Percentiles rank a stretch among this genome's conserved stretches.
Evolutionary conservation across 2,797 vertebrate species (phyloP).

Genomic region (Macropus fuliginosus): DNA sequence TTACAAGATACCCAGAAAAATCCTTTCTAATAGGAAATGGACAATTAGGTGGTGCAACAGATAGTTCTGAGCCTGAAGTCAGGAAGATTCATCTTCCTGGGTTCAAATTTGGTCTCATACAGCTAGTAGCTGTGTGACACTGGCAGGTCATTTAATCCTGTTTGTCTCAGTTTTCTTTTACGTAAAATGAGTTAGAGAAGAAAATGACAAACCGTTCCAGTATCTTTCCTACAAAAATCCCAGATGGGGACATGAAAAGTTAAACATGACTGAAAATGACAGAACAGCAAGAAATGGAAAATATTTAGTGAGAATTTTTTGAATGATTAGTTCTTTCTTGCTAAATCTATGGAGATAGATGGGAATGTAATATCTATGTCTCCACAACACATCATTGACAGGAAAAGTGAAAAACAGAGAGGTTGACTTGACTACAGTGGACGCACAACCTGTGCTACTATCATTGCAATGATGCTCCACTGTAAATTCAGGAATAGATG

Average conservation of each 20-base stretch:
- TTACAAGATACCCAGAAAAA: not conserved
- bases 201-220: not conserved
- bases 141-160: not conserved
- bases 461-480: not conserved
- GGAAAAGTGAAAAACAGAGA: not conserved
- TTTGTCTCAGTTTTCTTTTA: not conserved
- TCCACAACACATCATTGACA: not conserved
- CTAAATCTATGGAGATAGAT: not conserved
- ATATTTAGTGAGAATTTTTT: not conserved
- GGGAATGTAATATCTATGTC: not conserved
- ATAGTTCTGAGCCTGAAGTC: not conserved
- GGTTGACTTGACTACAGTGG: not conserved
- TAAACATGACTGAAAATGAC: not conserved
- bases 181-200: not conserved
- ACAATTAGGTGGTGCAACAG: not conserved
- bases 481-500: not conserved
- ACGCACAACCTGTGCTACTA: not conserved
- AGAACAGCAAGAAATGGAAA: not conserved
- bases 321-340: not conserved
- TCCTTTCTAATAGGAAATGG: not conserved
- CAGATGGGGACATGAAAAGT: not conserved
- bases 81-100: not conserved
- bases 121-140: not conserved
- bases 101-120: not conserved
- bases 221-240: not conserved